phyloP scores from a whole-genome alignment of 1,140 invertebrate genomes.

The Argopecten irradians region DNA sequence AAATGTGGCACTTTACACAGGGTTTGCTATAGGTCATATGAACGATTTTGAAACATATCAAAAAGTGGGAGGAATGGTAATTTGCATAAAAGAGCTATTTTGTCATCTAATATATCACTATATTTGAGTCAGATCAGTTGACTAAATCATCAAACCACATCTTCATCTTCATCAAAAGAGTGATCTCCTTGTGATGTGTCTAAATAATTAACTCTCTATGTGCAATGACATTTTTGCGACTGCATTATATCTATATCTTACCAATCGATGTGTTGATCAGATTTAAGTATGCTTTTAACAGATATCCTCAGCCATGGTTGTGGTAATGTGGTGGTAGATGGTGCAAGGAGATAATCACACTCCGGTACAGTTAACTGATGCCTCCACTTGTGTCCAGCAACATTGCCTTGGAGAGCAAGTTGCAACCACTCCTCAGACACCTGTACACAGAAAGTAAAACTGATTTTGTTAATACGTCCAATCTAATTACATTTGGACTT shows the following conservation, averaged over 20 bases:
- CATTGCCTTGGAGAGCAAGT: background rate
- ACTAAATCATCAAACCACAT: constrained; percentile 26
- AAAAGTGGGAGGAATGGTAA: no score
- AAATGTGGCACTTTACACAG: no score
- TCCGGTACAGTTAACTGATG: constrained; percentile 20
- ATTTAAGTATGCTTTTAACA: constrained; percentile 58
- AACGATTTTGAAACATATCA: no score
- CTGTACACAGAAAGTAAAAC: background rate
- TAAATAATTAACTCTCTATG: background rate
- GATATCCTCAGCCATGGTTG: constrained; percentile 61
- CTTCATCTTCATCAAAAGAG: background rate
- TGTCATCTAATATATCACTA: background rate
- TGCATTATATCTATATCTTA: constrained; percentile 1
- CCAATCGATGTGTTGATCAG: constrained; percentile 41
- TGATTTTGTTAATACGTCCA: no score
- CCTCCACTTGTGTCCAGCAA: background rate
- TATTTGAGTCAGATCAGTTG: background rate
- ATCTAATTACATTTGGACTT: no score
- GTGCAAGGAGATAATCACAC: constrained; percentile 33
- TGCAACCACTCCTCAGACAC: background rate
- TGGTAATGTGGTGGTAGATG: constrained; percentile 44
- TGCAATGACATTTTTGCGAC: background rate
- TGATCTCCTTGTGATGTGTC: constrained; percentile 26
- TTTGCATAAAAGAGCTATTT: background rate
- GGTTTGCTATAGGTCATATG: no score